phyloP scores from a whole-genome alignment of 2,888 invertebrate species.

The Ophion obscuratus region DNA sequence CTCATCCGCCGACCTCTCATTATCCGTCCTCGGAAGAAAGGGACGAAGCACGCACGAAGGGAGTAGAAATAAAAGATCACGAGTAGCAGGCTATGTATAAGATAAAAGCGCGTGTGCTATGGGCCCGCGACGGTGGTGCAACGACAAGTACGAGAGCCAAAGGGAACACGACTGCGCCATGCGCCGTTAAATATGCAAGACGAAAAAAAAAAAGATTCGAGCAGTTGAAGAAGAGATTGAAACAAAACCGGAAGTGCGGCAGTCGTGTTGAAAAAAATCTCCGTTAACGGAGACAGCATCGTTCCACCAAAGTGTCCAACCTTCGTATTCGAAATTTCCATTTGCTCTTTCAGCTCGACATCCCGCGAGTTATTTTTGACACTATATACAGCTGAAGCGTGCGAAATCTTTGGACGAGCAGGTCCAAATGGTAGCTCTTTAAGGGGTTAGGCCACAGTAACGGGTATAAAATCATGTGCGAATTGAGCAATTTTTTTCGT shows the following conservation, averaged over 20 bases:
- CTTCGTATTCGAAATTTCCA: neutral
- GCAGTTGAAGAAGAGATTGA: slow-evolving; percentile 1
- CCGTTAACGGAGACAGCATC: neutral
- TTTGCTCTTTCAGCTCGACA: too few species aligned
- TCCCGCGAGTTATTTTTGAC: too few species aligned
- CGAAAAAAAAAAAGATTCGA: slow-evolving; percentile 23
- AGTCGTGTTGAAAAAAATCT: slow-evolving; percentile 8
- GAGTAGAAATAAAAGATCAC: slow-evolving; percentile 26
- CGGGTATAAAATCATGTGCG: too few species aligned
- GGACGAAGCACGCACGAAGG: slow-evolving; percentile 2
- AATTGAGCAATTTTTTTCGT: too few species aligned
- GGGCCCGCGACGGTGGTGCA: slow-evolving; percentile 6
- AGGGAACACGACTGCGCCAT: slow-evolving; percentile 23
- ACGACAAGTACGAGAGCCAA: slow-evolving; percentile 17
- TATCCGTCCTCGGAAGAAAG: slow-evolving; percentile 10
- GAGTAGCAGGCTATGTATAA: neutral
- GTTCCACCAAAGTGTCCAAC: slow-evolving; percentile 11
- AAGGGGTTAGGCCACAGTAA: too few species aligned
- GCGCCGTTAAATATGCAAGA: slow-evolving; percentile 38
- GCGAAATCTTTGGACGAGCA: too few species aligned
- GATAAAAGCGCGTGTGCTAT: neutral
- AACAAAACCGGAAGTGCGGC: slow-evolving; percentile 7
- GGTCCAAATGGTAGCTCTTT: too few species aligned
- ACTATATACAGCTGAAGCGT: too few species aligned
- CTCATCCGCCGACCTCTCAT: slow-evolving; percentile 13